These are phyloP conservation scores for Parotocinclus haroldoi DNA, from an alignment of 2,797 vertebrate genomes.

Conservation along the genomic window DNA sequence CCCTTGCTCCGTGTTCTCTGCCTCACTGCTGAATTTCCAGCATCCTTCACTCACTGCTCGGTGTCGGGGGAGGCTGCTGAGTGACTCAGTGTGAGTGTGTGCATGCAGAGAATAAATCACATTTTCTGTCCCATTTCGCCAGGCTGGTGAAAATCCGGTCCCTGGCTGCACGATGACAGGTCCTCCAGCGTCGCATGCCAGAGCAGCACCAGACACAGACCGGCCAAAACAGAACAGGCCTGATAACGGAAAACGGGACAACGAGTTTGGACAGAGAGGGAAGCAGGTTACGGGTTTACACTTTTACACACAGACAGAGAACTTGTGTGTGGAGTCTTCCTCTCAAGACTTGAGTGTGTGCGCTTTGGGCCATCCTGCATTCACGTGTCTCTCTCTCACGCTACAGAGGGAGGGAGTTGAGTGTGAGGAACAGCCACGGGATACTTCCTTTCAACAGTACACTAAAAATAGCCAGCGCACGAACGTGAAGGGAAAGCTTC, in stretches of 20 bases:
- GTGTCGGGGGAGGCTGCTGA: slow-evolving; percentile 9
- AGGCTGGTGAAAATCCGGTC: slow-evolving; percentile 38
- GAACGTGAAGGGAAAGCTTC: slow-evolving; percentile 1
- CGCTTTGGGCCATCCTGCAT: background rate
- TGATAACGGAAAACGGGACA: background rate
- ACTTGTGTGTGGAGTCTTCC: slow-evolving; percentile 5
- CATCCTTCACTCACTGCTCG: slow-evolving; percentile 15
- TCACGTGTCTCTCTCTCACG: slow-evolving; percentile 3
- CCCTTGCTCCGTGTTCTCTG: slow-evolving; percentile 6
- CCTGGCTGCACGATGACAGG: slow-evolving; percentile 41
- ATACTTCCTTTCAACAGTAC: slow-evolving; percentile 35
- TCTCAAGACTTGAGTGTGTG: slow-evolving; percentile 1
- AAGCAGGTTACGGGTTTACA: background rate
- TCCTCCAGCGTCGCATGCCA: slow-evolving; percentile 45
- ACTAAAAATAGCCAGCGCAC: slow-evolving; percentile 40
- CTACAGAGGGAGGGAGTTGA: background rate
- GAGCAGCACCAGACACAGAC: slow-evolving; percentile 15
- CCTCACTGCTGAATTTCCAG: slow-evolving; percentile 24
- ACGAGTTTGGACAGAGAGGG: background rate
- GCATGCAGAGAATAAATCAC: slow-evolving; percentile 48
- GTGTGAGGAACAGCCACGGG: slow-evolving; percentile 17
- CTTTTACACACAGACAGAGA: slow-evolving; percentile 6
- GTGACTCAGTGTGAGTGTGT: slow-evolving; percentile 24
- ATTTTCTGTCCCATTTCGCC: slow-evolving; percentile 54
- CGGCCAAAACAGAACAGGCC: slow-evolving; percentile 3